Evolutionary conservation across 2,113 vertebrate genomes (phyloP), one percentile per base, ranked within the genome.

Genomic region (Otocyon megalotis): DNA sequence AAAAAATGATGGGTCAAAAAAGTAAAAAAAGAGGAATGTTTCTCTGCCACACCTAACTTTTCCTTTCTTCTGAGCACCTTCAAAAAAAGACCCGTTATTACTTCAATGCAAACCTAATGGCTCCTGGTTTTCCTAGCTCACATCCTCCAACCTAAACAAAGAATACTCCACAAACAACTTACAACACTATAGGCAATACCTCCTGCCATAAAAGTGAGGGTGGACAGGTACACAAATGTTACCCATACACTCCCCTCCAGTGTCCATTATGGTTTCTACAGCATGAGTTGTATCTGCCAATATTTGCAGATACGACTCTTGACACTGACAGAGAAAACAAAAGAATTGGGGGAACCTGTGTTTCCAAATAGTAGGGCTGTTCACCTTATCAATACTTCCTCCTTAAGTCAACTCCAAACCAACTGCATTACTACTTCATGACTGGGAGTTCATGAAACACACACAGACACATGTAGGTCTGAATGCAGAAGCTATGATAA

Each of bases 291-390:
- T 60, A 79, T n/a, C 58, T 62, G 32, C 56, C 32, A 76, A 0
- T 53, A 50, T 85, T 22, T 94, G 35, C 48, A 97, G 84, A 91
- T n/a, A 85, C 37, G 81, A 96, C 17, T 89, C 62, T n/a, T 62
- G 43, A 50, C n/a, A 56, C 30, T 50, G 22, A 50, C 19, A 72
- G 56, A 71, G 71, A 83, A 91, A 72, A 88, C 24, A 89, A 94
- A 92, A 58, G 26, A 83, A 8, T 0, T 19, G 9, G 35, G 22
- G 54, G 13, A 63, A 63, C 3, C 32, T 69, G 15, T 50, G 3
- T 43, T 37, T 54, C 17, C 19, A 5, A 76, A 69, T 4, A 43
- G 28, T 7, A 90, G 12, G n/a, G 53, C 56, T 89, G 16, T 83
- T 82, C 76, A 37, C 30, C 17, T 81, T 76, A 24, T 54, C 2